These are phyloP conservation scores for Heliconius hewitsoni DNA, from an alignment of 1,140 invertebrate species.

Conservation along the genomic window DNA sequence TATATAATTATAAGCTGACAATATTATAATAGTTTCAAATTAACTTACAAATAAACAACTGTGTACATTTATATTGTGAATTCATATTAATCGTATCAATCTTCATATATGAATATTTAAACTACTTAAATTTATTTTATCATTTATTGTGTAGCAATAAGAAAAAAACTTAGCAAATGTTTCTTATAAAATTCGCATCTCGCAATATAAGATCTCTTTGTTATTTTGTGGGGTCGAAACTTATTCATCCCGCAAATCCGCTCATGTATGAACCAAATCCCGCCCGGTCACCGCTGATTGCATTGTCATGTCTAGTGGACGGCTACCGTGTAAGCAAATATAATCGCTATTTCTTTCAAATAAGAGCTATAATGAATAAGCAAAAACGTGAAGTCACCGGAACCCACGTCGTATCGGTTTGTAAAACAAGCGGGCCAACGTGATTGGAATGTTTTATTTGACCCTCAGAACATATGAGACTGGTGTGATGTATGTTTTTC, in stretches of 20 bases:
- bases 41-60: neutral
- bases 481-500: slow-evolving; percentile 76
- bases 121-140: neutral
- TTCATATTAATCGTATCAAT: neutral
- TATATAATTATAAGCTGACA: no score
- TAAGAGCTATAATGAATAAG: slow-evolving; percentile 47
- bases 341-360: neutral
- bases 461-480: slow-evolving; percentile 77
- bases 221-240: slow-evolving; percentile 80
- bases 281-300: slow-evolving; percentile 80
- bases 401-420: slow-evolving; percentile 75
- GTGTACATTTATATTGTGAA: neutral
- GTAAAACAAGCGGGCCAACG: slow-evolving; percentile 78
- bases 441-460: slow-evolving; percentile 79
- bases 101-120: neutral
- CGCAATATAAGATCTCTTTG: slow-evolving; percentile 73
- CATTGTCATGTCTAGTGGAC: slow-evolving; percentile 78
- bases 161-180: slow-evolving; percentile 65
- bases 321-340: neutral
- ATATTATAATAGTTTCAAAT: no score
- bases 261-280: slow-evolving; percentile 80
- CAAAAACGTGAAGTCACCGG: slow-evolving; percentile 40
- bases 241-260: slow-evolving; percentile 80
- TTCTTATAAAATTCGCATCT: slow-evolving; percentile 69
- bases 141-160: slow-evolving; percentile 15